Evolutionary conservation across 2,797 vertebrate genomes (phyloP).

Genomic region (Spea hammondii): DNA sequence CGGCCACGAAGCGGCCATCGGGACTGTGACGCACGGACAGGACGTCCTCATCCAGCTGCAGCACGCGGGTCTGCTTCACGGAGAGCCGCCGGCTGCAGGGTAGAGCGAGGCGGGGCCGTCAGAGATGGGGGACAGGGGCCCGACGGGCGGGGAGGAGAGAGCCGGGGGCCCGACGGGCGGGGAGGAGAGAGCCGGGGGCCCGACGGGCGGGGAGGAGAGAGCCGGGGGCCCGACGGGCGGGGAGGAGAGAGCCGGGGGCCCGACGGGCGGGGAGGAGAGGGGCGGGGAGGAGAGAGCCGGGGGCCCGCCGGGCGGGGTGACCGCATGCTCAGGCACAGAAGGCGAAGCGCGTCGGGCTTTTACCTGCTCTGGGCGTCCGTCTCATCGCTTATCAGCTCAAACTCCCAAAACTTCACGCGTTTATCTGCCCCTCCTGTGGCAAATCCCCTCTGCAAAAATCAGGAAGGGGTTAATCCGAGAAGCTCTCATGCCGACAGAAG

Average conservation of each 20-base stretch:
- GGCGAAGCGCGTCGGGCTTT: slow-evolving; percentile 7
- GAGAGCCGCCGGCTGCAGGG: slow-evolving; percentile 66
- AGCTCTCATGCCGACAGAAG: too few relatives aligned
- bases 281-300: not conserved
- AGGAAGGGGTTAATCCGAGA: slow-evolving; percentile 11
- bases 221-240: not conserved
- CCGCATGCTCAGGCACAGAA: too few relatives aligned
- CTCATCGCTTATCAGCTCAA: slow-evolving; percentile 88
- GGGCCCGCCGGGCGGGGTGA: too few relatives aligned
- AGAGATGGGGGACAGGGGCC: not conserved
- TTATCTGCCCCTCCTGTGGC: slow-evolving; percentile 92
- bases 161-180: not conserved
- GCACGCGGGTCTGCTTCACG: slow-evolving; percentile 79
- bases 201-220: too few relatives aligned
- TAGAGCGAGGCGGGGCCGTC: too few relatives aligned
- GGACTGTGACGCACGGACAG: slow-evolving; percentile 88
- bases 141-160: not conserved
- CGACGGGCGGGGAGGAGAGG: not conserved
- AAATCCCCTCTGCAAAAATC: slow-evolving; percentile 79
- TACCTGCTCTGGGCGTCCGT: slow-evolving; percentile 78
- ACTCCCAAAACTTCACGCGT: slow-evolving; percentile 95
- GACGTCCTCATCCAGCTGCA: slow-evolving; percentile 92
- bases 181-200: not conserved
- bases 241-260: not conserved
- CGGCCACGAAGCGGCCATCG: slow-evolving; percentile 83